Conservation (phyloP, 2,797 vertebrate genomes). For the Gymnoscopelus braueri region DNA sequence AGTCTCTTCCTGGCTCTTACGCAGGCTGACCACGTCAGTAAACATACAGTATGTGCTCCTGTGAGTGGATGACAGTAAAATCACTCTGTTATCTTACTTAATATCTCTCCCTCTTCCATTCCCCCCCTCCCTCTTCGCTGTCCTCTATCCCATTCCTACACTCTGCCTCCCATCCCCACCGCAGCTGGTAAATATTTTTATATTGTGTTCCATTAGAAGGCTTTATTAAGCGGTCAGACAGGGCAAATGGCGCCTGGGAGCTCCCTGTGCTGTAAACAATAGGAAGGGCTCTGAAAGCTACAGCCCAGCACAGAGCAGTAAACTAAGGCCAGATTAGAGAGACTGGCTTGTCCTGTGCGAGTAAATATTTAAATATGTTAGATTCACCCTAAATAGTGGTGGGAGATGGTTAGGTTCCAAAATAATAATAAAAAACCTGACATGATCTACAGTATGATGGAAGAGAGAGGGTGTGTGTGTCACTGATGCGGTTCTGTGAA, state of each 20-base stretch:
- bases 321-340: slow-evolving; percentile 74
- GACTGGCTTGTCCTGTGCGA: slow-evolving; percentile 53
- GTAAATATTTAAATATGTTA: slow-evolving; percentile 82
- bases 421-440: not conserved
- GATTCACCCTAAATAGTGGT: slow-evolving; percentile 57
- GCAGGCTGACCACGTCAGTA: slow-evolving; percentile 26
- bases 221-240: slow-evolving; percentile 77
- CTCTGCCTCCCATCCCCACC: slow-evolving; percentile 57
- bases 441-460: too few species aligned
- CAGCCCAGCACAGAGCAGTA: slow-evolving; percentile 66
- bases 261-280: slow-evolving; percentile 82
- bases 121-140: slow-evolving; percentile 16
- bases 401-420: slow-evolving; percentile 17
- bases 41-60: slow-evolving; percentile 19
- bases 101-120: slow-evolving; percentile 31
- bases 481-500: not conserved
- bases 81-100: slow-evolving; percentile 48
- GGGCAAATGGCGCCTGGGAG: slow-evolving; percentile 78
- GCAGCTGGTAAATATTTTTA: slow-evolving; percentile 83
- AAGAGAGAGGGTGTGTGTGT: not conserved
- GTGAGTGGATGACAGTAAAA: slow-evolving; percentile 49
- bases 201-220: slow-evolving; percentile 83
- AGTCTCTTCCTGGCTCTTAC: slow-evolving; percentile 29
- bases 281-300: slow-evolving; percentile 74
- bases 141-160: slow-evolving; percentile 37